These are phyloP conservation scores for Sminthurides aquaticus DNA, from an alignment of 2,888 invertebrate genomes.

Conservation along the genomic window DNA sequence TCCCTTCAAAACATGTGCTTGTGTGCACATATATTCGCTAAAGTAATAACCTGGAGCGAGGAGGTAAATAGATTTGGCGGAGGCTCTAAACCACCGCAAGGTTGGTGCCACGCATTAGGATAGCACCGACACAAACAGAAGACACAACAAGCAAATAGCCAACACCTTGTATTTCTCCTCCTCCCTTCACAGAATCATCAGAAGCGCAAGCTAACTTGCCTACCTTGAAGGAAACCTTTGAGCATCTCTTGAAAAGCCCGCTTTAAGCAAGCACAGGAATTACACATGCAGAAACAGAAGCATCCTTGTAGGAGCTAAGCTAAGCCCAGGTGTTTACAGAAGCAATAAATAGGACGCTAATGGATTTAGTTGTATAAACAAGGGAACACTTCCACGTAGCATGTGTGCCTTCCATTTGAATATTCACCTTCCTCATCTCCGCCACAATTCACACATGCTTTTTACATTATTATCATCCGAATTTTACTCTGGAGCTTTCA, in stretches of 20 bases:
- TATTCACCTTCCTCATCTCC: neutral
- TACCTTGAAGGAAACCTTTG: neutral
- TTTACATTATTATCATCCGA: too few species aligned
- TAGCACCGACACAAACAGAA: too few species aligned
- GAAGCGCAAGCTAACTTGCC: neutral
- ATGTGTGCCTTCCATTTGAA: neutral
- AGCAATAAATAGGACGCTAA: conserved; percentile 24
- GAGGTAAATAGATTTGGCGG: too few species aligned
- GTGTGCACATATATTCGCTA: too few species aligned
- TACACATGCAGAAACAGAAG: neutral
- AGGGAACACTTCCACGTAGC: neutral
- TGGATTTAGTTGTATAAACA: conserved; percentile 27
- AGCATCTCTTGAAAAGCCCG: too few species aligned
- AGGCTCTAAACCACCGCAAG: too few species aligned
- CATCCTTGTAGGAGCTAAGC: neutral
- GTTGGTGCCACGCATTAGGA: too few species aligned
- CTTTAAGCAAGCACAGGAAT: neutral
- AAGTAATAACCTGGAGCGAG: too few species aligned
- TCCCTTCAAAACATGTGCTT: neutral
- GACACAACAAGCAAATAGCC: too few species aligned
- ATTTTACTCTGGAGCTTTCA: too few species aligned
- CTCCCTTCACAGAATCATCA: too few species aligned
- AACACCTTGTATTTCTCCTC: too few species aligned
- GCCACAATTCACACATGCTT: neutral
- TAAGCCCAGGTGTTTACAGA: conserved; percentile 21